Conservation (phyloP, 2,113 vertebrate genomes). For the Xyrauchen texanus region DNA sequence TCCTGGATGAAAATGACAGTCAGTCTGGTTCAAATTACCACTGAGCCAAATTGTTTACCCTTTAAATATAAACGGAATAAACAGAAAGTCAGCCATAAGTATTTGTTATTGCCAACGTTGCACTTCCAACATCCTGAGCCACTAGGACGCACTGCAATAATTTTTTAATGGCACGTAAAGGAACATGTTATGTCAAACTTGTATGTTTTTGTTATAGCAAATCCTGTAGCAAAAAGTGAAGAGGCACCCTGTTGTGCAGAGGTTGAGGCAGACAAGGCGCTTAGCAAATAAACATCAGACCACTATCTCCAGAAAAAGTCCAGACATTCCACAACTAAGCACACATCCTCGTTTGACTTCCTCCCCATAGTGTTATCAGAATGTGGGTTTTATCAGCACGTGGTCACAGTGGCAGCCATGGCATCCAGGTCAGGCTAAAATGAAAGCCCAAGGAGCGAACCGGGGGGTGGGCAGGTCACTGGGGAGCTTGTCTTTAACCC, state of each 20-base stretch:
- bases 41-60: background rate
- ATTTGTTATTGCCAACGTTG: background rate
- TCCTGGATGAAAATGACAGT: background rate
- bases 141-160: background rate
- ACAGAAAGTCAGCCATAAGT: too few relatives aligned
- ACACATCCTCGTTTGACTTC: conserved; percentile 46
- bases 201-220: background rate
- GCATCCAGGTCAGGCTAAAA: conserved; percentile 56
- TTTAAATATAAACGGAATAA: background rate
- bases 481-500: conserved; percentile 57
- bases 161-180: background rate
- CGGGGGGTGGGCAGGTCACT: conserved; percentile 47
- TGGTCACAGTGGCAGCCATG: conserved; percentile 53
- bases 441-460: conserved; percentile 56
- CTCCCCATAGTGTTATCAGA: conserved; percentile 42
- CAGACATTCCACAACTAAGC: conserved; percentile 60
- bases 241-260: conserved; percentile 35
- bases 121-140: background rate
- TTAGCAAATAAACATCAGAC: conserved; percentile 51
- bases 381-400: conserved; percentile 52
- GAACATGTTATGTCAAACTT: background rate
- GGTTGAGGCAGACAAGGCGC: conserved; percentile 31
- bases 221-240: background rate
- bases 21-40: conserved; percentile 5
- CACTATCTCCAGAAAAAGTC: conserved; percentile 43